Evolutionary conservation across 1,140 invertebrate genomes (phyloP), one percentile per base, ranked within the genome.

Genomic region (Magallana angulata): DNA sequence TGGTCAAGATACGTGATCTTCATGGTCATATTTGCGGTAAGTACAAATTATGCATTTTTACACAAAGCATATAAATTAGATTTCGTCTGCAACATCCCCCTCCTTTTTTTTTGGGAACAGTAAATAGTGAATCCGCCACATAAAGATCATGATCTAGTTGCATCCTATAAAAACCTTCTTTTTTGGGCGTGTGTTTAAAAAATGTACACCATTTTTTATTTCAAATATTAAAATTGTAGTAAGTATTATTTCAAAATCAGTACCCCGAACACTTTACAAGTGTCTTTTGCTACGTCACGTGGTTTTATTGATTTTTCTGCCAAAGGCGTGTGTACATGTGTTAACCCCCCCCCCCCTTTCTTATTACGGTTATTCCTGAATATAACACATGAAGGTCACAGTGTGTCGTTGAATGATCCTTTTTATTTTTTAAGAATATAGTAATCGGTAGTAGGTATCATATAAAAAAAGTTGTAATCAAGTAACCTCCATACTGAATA

Each of bases 21-120:
- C 24, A 16, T 81, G 9, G 30, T 48, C 30, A 9, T 48, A 81
- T 81, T 48, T 81, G 76, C 14, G 76, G 30, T 81, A 81, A 81
- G 76, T 81, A 64, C 16, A 64, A 64, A 64, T 64, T 64, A 64
- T 64, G 14, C 60, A 64, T 64, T 64, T 64, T 64, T 64, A 64
- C 60, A 64, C 24, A 64, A 64, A 14, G 60, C 60, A 64, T 64
- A 16, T 62, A 62, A 62, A 62, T 62, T 62, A 62, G 60, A 62
- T 62, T 62, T 62, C 60, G 60, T 18, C 16, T 64, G 12, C 60
- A 64, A 14, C 60, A n/a, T 16, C 60, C 60, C 60, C 60, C 36
- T 5, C 36, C 60, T n/a, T 64, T 64, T 64, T n/a, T 64, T 62
- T 64, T 16, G 11, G 60, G 11, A 64, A 64, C 16, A 64, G 11